These are phyloP conservation scores for Callorhinus ursinus DNA, from an alignment of 2,113 vertebrate species.

Conservation along the genomic window DNA sequence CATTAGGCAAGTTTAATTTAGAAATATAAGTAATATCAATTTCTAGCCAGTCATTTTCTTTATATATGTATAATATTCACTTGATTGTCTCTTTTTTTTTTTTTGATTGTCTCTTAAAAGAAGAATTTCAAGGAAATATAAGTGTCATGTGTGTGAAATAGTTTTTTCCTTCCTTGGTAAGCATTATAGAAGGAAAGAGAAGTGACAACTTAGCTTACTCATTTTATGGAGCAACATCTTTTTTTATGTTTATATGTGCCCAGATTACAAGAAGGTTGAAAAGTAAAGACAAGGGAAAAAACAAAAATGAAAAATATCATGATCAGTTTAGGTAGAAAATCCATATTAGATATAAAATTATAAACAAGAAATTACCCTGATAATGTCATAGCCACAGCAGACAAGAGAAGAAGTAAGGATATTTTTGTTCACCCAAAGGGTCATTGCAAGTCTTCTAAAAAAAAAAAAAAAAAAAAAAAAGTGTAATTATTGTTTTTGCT, in stretches of 20 bases:
- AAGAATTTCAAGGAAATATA: slow-evolving; percentile 17
- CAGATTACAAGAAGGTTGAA: neutral
- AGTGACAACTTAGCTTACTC: neutral
- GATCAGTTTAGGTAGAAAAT: neutral
- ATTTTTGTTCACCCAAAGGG: neutral
- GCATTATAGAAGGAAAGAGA: neutral
- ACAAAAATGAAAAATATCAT: neutral
- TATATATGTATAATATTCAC: neutral
- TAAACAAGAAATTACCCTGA: neutral
- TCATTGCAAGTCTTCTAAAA: slow-evolving; percentile 2
- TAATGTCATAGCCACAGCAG: neutral
- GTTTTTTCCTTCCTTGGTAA: neutral
- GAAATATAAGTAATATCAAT: neutral
- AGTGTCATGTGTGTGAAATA: neutral
- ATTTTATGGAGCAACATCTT: slow-evolving; percentile 28
- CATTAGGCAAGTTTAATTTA: neutral
- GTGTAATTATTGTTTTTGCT: neutral
- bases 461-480: neutral
- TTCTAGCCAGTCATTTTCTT: slow-evolving; percentile 11
- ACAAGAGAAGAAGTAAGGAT: neutral
- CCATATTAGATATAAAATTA: slow-evolving; percentile 22
- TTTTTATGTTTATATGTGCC: neutral
- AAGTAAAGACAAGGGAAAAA: neutral
- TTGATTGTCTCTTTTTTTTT: slow-evolving; percentile 17
- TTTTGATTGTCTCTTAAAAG: slow-evolving; percentile 40